Base-by-base conservation (phyloP, 1,140 invertebrate genomes). In the Venustaconcha ellipsiformis region DNA sequence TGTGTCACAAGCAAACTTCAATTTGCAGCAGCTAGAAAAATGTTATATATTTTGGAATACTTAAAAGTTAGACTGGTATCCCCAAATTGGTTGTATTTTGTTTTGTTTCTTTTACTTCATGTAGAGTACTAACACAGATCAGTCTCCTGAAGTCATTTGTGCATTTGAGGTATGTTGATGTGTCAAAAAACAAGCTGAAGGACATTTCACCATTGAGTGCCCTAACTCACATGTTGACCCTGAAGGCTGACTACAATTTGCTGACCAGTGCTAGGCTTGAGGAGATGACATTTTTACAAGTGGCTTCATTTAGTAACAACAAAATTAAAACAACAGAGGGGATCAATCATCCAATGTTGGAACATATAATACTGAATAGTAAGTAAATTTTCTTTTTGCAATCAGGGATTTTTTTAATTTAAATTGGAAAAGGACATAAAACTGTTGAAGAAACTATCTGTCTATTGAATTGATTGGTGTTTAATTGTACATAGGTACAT, bases 261-360 rank as follows among this genome's bases (percentile, higher is more conserved):
- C 82, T 90, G 56, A 83, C 84, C 48, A 85, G 82, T 76, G 87
- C 84, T 23, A 84, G 84, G 67, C 66, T 90, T 63, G 88, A 89
- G 17, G 86, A 88, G 71, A 86, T 90, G 84, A 88, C 89, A 37
- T 90, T 88, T 69, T 79, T 90, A 72, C 89, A 90, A 74, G 78
- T 84, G 18, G 88, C 88, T 14, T 88, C 80, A 70, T 90, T 90
- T 76, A 88, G 82, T 76, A 83, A 88, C 72, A 90, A 90, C 78
- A 85, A 82, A 78, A 86, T 90, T 14, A 85, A 79, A 80, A 78
- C 84, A 14, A 85, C 86, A 30, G 88, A 90, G 77, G 88, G 87
- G 65, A 83, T 85, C 15, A 86, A 83, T 70, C 89, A 90, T 78
- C 89, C 89, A n/a, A 84, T 88, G 80, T 72, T 90, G 59, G 89